These are phyloP conservation scores for Spilosoma lubricipeda DNA, from an alignment of 2,888 invertebrate species.

Conservation along the genomic window DNA sequence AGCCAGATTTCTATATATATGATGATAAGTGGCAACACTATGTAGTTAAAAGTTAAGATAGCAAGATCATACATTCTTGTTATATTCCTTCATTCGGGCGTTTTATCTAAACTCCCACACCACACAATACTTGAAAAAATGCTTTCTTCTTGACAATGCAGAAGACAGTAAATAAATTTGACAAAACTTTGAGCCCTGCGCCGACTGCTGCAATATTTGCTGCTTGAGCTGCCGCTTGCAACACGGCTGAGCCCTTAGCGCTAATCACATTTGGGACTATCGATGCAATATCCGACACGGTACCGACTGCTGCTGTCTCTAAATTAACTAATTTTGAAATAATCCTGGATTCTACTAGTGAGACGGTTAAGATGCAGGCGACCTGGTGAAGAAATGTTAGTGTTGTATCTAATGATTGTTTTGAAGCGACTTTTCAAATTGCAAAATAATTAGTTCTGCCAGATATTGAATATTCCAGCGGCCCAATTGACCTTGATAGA, in stretches of 20 bases:
- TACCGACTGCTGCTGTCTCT: not conserved
- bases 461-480: no score
- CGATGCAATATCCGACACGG: not conserved
- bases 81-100: no score
- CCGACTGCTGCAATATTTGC: not conserved
- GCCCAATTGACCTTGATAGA: no score
- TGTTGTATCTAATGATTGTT: not conserved
- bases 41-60: no score
- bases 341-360: not conserved
- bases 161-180: not conserved
- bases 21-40: no score
- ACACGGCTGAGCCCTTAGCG: not conserved
- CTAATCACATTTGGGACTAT: not conserved
- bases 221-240: not conserved
- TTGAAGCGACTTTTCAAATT: no score
- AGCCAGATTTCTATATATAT: no score
- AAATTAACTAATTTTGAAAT: not conserved
- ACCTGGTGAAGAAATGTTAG: not conserved
- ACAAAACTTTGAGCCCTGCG: slow-evolving; percentile 8
- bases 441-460: no score
- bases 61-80: no score
- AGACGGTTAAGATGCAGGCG: not conserved
- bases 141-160: no score
- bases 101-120: no score
- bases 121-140: no score